Base-by-base conservation (phyloP, 2,113 vertebrate species). In the Meriones unguiculatus region DNA sequence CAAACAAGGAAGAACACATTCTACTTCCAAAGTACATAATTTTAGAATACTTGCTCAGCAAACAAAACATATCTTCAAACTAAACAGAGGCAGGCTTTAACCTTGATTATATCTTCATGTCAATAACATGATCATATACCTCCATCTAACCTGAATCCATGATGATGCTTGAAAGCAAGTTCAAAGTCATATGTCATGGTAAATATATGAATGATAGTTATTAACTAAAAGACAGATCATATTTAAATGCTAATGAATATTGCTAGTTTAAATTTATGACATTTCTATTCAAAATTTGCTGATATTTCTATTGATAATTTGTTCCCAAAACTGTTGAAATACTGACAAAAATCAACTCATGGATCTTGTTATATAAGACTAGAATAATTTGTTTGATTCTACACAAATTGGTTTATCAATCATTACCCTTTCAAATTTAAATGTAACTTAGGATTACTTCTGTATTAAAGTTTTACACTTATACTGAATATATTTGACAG, bases 361-460 rank as follows among this genome's bases (percentile, higher is more conserved):
- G 35, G 91, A 78, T 57, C 3, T 70, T 32, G 7, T 78, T 89
- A 25, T 87, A 1, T 1, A 92, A 88, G 32, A 57, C 5, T 32
- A 78, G 84, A 80, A 46, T 1, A 11, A 32, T 62, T 50, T 38
- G 38, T 96, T 91, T 94, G 17, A 28, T n/a, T 94, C 38, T 82
- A 88, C 82, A 10, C 22, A 86, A 96, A 57, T 64, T 80, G 15
- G 18, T 80, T 90, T 90, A 94, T 50, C 5, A 91, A 72, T 93
- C 17, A 52, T 87, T 88, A 84, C 22, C 67, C 46, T 57, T 95
- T 82, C 77, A 67, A 30, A 73, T 92, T 93, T 73, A 93, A 80
- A 84, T 77, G 62, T 70, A 92, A 75, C 50, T 70, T 90, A 54
- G 62, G 62, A 52, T 38, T 70, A 77, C 7, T 62, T 65, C 12